phyloP scores from a whole-genome alignment of 2,113 vertebrate species.

The Eolophus roseicapilla region DNA sequence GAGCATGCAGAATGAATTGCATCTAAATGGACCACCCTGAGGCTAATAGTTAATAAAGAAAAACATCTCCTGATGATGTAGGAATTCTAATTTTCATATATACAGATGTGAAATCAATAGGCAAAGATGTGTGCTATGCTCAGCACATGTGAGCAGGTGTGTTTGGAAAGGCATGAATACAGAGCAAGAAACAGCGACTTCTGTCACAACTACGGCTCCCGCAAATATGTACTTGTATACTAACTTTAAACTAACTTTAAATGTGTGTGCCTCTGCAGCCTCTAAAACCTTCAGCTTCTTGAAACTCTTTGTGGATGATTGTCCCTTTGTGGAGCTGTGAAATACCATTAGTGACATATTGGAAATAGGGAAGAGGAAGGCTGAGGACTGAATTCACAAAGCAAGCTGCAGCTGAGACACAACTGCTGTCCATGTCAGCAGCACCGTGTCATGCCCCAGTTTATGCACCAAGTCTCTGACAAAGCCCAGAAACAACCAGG shows the following conservation, averaged over 20 bases:
- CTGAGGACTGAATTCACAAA: not conserved
- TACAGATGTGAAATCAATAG: not conserved
- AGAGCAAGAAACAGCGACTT: not conserved
- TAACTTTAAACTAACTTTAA: not conserved
- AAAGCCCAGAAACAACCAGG: not conserved
- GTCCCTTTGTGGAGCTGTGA: not conserved
- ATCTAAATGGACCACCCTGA: not conserved
- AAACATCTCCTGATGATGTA: not conserved
- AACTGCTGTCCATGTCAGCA: accelerated
- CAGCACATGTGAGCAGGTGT: not conserved
- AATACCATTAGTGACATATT: not conserved
- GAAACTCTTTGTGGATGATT: not conserved
- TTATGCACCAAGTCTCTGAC: not conserved
- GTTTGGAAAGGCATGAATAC: not conserved
- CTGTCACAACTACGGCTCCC: not conserved
- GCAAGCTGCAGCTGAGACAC: not conserved
- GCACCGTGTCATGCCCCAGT: not conserved
- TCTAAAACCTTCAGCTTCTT: not conserved
- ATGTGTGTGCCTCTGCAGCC: not conserved
- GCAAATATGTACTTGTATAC: not conserved
- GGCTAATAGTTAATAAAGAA: slow-evolving; percentile 9
- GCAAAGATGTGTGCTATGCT: not conserved
- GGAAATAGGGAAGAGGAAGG: not conserved
- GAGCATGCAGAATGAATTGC: not conserved
- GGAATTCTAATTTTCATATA: not conserved